These are phyloP conservation scores for Takifugu flavidus DNA, from an alignment of 2,113 vertebrate species.

Conservation along the genomic window DNA sequence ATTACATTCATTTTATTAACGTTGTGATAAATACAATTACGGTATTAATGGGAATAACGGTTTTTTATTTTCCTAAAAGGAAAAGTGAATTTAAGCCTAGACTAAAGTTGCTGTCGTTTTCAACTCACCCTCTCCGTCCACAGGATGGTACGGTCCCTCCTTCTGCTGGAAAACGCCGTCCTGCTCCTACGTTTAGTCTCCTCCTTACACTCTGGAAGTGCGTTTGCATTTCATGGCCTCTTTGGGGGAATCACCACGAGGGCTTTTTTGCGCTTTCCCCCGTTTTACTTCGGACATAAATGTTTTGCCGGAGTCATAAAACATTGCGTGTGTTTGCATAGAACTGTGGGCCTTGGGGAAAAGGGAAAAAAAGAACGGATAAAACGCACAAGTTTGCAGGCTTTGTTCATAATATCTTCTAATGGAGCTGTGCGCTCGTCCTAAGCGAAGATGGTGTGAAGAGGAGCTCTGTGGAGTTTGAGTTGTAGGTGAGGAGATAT, in stretches of 20 bases:
- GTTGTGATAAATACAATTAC: neutral
- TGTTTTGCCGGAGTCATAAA: too few relatives aligned
- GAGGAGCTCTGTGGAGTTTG: constrained; percentile 39
- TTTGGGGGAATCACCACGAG: neutral
- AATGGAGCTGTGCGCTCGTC: constrained; percentile 45
- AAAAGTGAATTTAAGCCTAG: neutral
- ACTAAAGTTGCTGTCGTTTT: constrained; percentile 15
- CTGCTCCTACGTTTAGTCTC: constrained; percentile 24
- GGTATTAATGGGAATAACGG: neutral
- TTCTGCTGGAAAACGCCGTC: constrained; percentile 28
- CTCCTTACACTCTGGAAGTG: neutral
- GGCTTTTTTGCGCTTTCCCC: neutral
- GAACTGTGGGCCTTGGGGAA: neutral
- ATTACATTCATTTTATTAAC: too few relatives aligned
- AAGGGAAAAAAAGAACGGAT: neutral
- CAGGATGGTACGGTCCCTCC: constrained; percentile 57
- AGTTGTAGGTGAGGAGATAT: constrained; percentile 25
- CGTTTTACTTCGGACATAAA: neutral
- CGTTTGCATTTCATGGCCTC: neutral
- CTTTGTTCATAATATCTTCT: constrained; percentile 2
- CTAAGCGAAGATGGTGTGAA: constrained; percentile 34
- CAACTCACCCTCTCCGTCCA: constrained; percentile 20
- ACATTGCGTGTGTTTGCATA: neutral
- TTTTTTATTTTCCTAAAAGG: neutral
- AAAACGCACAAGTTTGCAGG: constrained; percentile 34